Conservation (phyloP, 2,888 invertebrate species). For the Campaea margaritaria region DNA sequence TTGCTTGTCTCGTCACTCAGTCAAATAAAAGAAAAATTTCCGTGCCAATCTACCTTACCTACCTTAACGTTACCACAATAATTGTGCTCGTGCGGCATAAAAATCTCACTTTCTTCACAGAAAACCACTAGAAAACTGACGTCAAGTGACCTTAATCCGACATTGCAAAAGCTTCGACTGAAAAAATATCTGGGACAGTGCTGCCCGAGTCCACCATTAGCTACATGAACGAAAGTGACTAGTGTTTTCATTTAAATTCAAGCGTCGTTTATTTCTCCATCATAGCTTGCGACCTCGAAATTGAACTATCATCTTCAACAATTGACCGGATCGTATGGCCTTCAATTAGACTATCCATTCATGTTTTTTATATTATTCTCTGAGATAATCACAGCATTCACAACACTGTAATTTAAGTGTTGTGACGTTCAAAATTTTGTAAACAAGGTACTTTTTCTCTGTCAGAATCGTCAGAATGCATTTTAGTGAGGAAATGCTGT, state of each 20-base stretch:
- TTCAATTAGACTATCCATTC: constrained; percentile 1
- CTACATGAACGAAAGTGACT: neutral
- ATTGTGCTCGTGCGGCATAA: no score
- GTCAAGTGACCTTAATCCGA: neutral
- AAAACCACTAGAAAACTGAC: neutral
- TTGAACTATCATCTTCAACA: constrained; percentile 5
- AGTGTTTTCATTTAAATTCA: neutral
- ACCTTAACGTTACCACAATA: no score
- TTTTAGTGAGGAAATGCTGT: neutral
- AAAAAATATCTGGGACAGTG: neutral
- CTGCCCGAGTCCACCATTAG: no score
- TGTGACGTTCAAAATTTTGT: neutral
- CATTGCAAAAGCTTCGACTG: neutral
- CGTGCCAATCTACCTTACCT: no score
- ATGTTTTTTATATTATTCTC: neutral
- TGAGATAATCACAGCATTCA: constrained; percentile 2
- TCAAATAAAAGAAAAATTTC: no score
- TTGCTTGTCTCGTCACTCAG: no score
- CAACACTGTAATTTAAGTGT: neutral
- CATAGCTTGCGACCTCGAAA: neutral
- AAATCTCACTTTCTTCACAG: no score
- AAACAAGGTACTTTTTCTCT: constrained; percentile 1
- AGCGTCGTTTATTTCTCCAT: neutral
- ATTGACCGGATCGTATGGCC: neutral
- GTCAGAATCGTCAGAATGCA: neutral